Evolutionary conservation across 2,797 vertebrate genomes (phyloP).

Genomic region (Xenopus petersii): DNA sequence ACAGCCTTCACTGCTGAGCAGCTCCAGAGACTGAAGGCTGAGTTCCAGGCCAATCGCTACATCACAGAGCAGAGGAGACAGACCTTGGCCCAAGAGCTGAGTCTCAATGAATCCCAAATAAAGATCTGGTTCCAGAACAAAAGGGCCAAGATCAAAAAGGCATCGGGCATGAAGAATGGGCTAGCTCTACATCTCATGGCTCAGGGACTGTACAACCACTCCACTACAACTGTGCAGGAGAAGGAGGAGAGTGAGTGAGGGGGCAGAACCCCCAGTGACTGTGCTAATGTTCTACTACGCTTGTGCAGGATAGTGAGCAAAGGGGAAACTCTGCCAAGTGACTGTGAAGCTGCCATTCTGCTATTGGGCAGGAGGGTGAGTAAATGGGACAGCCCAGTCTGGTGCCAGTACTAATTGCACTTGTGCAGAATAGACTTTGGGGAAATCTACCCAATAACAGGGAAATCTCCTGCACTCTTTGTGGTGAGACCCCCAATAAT

Average conservation of each 20-base stretch:
- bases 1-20: conserved; percentile 96
- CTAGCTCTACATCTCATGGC: conserved; percentile 96
- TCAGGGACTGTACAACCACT: conserved; percentile 98
- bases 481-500: no score
- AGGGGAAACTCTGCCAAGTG: not conserved
- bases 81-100: conserved; percentile 90
- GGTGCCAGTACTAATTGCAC: no score
- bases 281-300: not conserved
- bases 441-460: no score
- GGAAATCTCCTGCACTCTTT: no score
- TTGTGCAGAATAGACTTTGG: no score
- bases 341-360: not conserved
- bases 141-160: conserved; percentile 95
- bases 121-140: conserved; percentile 99
- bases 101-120: conserved; percentile 95
- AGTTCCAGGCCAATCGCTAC: conserved; percentile 95
- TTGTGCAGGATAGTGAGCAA: not conserved
- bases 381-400: conserved; percentile 79
- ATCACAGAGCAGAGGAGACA: conserved; percentile 96
- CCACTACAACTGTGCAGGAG: conserved; percentile 92
- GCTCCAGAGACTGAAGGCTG: conserved; percentile 93
- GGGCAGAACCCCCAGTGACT: not conserved
- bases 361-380: conserved; percentile 63
- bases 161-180: conserved; percentile 89
- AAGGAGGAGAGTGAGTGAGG: conserved; percentile 84